phyloP scores from a whole-genome alignment of 2,113 vertebrate genomes.

The Chloroceryle aenea region DNA sequence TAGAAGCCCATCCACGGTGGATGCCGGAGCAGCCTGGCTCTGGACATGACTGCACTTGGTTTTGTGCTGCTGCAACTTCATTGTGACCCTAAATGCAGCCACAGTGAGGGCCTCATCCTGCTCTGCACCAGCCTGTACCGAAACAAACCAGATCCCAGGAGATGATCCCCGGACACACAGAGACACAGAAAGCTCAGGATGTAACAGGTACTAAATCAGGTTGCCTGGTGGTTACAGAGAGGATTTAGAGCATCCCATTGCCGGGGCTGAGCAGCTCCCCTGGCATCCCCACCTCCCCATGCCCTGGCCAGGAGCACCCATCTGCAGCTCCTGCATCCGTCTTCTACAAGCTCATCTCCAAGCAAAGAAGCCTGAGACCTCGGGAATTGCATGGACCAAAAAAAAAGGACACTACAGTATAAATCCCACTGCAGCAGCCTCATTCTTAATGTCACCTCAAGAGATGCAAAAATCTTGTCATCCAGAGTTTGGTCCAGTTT shows the following conservation, averaged over 20 bases:
- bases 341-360: not conserved
- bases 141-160: not conserved
- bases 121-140: not conserved
- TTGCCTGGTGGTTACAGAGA: not conserved
- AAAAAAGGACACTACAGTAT: no score
- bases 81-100: not conserved
- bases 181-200: rapidly evolving
- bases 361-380: not conserved
- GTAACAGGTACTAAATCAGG: no score
- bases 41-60: rapidly evolving
- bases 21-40: not conserved
- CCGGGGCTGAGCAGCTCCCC: not conserved
- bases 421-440: not conserved
- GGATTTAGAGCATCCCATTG: not conserved
- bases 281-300: not conserved
- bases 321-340: not conserved
- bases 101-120: not conserved
- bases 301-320: not conserved
- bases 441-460: not conserved
- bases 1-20: rapidly evolving
- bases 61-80: rapidly evolving
- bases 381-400: not conserved
- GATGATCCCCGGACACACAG: not conserved
- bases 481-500: not conserved
- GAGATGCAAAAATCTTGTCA: not conserved